Conservation (phyloP, 2,113 vertebrate genomes). For the Coreoperca whiteheadi region DNA sequence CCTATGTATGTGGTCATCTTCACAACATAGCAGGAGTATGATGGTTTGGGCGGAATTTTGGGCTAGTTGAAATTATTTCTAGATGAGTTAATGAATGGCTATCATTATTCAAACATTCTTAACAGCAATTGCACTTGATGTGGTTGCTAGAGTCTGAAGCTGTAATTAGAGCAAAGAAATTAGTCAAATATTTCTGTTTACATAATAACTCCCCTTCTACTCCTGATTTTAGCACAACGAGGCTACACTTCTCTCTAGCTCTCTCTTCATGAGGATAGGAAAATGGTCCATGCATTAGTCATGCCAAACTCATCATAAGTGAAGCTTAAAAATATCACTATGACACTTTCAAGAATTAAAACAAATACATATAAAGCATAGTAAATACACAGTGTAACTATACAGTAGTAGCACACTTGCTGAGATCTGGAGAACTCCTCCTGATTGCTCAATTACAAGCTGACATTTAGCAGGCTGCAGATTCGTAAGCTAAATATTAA, state of each 20-base stretch:
- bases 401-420: not conserved
- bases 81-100: not conserved
- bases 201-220: not conserved
- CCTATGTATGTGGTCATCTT: not conserved
- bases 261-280: constrained; percentile 9
- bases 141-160: not conserved
- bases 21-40: not conserved
- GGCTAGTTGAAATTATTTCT: constrained; percentile 9
- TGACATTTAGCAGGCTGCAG: constrained; percentile 48
- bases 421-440: constrained; percentile 21
- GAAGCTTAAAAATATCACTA: constrained; percentile 5
- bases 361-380: constrained; percentile 10
- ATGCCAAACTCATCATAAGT: not conserved
- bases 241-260: not conserved
- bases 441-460: constrained; percentile 16
- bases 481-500: constrained; percentile 18
- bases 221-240: constrained; percentile 1
- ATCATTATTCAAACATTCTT: constrained; percentile 15
- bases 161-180: constrained; percentile 9
- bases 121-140: not conserved
- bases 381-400: constrained; percentile 12
- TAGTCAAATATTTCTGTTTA: constrained; percentile 30
- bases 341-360: not conserved
- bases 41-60: not conserved
- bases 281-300: not conserved